Base-by-base conservation (phyloP, 2,888 invertebrate genomes). In the Neuroscelio doddi region DNA sequence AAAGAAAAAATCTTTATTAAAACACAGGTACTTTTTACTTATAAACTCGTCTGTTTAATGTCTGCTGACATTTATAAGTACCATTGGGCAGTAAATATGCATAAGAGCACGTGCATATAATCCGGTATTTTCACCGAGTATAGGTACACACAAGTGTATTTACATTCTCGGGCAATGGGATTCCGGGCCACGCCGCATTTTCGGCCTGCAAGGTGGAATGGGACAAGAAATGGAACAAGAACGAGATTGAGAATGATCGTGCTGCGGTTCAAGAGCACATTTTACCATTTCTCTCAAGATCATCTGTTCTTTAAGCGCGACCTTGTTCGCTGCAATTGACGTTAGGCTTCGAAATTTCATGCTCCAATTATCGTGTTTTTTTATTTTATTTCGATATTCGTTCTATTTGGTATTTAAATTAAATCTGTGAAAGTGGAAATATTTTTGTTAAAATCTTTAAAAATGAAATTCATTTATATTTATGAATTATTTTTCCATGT, bases 171-270 rank as follows among this genome's bases (percentile, higher is more conserved):
- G 52, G 41, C 59, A 41, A 14, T 47, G 7, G 32, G 30, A 59
- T 59, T 52, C 39, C 34, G 45, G 59, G 29, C 29, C 32, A 39
- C 12, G 26, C 21, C 45, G 17, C 46, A 16, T 52, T 59, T 58
- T 52, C 52, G 41, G 29, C 30, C 41, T 36, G 14, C 26, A 36
- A 51, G 41, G 16, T 38, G 51, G 36, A 56, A 46, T 44, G 41
- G 42, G 36, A 56, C 34, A 29, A 47, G 42, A 56, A 59, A 42
- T 47, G 59, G 52, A 50, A 61, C 46, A 45, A 53, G 51, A 59
- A 58, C 29, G 47, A 55, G 36, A 61, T 39, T 53, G 41, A 59
- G 55, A 64, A 53, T 59, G 32, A 59, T 62, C 41, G 39, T 10
- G 8, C 29, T 49, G 29, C 14, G 39, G 27, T 41, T 38, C 12